Percentiles rank a stretch among this genome's conserved stretches.
phyloP scores from a whole-genome alignment of 2,113 vertebrate genomes.

The Sinosuthora webbiana region DNA sequence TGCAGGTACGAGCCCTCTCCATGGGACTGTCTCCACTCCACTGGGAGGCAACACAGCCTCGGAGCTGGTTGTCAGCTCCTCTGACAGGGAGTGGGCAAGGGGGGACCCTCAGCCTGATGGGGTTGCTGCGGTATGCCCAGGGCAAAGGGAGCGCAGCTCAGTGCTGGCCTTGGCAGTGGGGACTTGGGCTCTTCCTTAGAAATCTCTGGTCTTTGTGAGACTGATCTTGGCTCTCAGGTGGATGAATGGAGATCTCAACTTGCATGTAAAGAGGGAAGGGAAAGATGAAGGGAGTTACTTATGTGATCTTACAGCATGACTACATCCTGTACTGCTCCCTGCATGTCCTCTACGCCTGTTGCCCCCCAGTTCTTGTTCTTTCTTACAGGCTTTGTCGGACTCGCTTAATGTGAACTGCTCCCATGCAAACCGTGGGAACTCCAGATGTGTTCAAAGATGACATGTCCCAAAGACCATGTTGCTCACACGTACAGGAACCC shows the following conservation, averaged over 20 bases:
- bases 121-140: background rate
- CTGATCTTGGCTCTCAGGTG: background rate
- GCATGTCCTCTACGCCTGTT: background rate
- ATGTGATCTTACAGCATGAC: background rate
- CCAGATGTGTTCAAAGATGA: background rate
- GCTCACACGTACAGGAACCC: background rate
- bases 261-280: background rate
- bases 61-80: background rate
- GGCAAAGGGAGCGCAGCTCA: background rate
- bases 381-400: background rate
- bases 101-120: background rate
- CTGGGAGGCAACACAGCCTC: background rate
- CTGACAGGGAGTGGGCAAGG: rapidly evolving
- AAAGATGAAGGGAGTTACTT: background rate
- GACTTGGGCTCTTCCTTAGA: background rate
- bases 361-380: background rate
- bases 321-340: background rate
- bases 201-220: background rate
- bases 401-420: background rate
- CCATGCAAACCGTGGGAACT: background rate
- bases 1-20: rapidly evolving
- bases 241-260: background rate
- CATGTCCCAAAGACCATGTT: background rate
- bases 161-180: background rate
- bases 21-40: background rate